Percentiles rank a stretch among this genome's conserved stretches.
phyloP scores from a whole-genome alignment of 2,888 invertebrate species.

The Eurois occulta region DNA sequence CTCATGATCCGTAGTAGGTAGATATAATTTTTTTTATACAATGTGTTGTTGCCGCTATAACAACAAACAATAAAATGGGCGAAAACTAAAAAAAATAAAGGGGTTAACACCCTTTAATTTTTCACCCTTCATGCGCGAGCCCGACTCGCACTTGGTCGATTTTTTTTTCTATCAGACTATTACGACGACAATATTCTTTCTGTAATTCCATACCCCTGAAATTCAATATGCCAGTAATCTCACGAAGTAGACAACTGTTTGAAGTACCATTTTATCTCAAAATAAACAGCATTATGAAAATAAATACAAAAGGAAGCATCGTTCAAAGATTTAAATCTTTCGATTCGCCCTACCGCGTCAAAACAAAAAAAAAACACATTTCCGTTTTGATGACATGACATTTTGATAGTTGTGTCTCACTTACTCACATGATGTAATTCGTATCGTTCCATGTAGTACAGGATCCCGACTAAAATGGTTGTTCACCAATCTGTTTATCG shows the following conservation, averaged over 20 bases:
- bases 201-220: constrained; percentile 19
- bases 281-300: constrained; percentile 39
- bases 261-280: constrained; percentile 31
- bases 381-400: background rate
- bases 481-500: background rate
- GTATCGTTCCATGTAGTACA: background rate
- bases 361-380: background rate
- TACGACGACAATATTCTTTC: background rate
- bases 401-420: background rate
- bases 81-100: too few species aligned
- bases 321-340: background rate
- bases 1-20: too few species aligned
- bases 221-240: constrained; percentile 41
- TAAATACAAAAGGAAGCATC: constrained; percentile 20
- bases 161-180: background rate
- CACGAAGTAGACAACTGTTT: constrained; percentile 27
- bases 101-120: too few species aligned
- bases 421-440: background rate
- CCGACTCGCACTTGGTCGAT: too few species aligned
- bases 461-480: background rate
- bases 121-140: too few species aligned
- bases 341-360: background rate
- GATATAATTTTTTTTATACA: too few species aligned
- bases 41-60: too few species aligned
- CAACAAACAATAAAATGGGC: too few species aligned